Base-by-base conservation (phyloP, 2,888 invertebrate species). In the Torymus texanus region DNA sequence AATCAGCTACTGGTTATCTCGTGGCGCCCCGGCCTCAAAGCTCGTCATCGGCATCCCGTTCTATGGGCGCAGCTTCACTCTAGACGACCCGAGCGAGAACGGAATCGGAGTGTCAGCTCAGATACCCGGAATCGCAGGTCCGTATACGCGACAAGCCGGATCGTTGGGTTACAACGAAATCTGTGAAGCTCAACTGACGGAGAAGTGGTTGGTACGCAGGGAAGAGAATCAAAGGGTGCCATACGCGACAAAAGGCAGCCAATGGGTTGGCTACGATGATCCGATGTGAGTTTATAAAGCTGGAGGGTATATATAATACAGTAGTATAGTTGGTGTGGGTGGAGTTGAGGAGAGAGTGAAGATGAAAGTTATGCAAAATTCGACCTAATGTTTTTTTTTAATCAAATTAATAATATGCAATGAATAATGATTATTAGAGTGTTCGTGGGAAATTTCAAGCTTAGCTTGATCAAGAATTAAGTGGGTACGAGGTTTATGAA, bases 91-190 rank as follows among this genome's bases (percentile, higher is more conserved):
- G 14, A 86, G 83, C 0, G 89, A 88, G 2, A 90, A 94, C 0
- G 92, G 94, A 51, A 92, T 94, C 0, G 41, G 41, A 8, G 41
- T 8, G 10, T 8, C 41, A 41, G 41, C 41, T 0, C 41, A 41
- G 41, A 41, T 41, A 8, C 90, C 92, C 0, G 91, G 89, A 18
- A 91, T 92, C 68, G 88, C 88, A n/a, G 95, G 95, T 24, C 41
- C 41, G 41, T 41, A 41, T 8, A 41, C 41, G 8, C 41, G 41
- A 1, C 41, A 41, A 1, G 41, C 41, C 5, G 41, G 41, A 5
- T 8, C 41, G 1, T 88, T 95, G 77, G 95, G 94, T n/a, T 95
- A 93, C 85, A 94, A 94, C 85, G 95, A 95, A 87, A 88, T 91
- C 29, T 90, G 90, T 74, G 88, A 88, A 62, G 56, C 41, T 12